phyloP scores from a whole-genome alignment of 2,797 vertebrate genomes.

The Cottoperca gobio region DNA sequence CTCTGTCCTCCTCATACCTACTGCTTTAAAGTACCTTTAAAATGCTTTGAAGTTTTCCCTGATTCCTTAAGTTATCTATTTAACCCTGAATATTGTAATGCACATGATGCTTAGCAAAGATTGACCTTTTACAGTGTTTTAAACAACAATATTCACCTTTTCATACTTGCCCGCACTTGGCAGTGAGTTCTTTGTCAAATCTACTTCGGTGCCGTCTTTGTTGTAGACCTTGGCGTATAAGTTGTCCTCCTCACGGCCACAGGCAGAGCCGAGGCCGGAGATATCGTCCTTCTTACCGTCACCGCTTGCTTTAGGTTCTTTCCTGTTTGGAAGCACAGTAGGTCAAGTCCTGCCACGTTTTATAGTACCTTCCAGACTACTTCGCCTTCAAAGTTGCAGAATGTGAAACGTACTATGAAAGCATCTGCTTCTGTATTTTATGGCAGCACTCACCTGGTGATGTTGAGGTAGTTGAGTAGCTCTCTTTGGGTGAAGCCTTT shows the following conservation, averaged over 20 bases:
- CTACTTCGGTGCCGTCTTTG: constrained; percentile 88
- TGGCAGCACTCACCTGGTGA: constrained; percentile 82
- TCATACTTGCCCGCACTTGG: constrained; percentile 88
- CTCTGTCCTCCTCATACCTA: constrained; percentile 3
- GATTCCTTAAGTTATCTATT: neutral
- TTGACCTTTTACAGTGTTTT: neutral
- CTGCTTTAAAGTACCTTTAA: neutral
- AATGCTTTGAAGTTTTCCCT: neutral
- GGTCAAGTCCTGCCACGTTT: constrained; percentile 29
- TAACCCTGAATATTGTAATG: neutral
- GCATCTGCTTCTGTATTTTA: neutral
- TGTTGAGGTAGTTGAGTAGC: constrained; percentile 94
- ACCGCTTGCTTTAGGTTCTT: constrained; percentile 83
- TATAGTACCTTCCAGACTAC: neutral
- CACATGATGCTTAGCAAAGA: neutral
- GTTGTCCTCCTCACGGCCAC: constrained; percentile 82
- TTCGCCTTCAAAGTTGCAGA: neutral
- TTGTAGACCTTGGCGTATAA: constrained; percentile 90
- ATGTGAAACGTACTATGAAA: neutral
- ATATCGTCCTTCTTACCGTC: constrained; percentile 81
- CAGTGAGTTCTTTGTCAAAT: constrained; percentile 94
- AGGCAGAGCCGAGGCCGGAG: constrained; percentile 76
- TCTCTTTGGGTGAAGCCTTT: constrained; percentile 95
- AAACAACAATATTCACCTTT: constrained; percentile 77
- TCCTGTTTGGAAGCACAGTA: constrained; percentile 75